Conservation (phyloP, 2,113 vertebrate species). For the Mastomys natalensis region DNA sequence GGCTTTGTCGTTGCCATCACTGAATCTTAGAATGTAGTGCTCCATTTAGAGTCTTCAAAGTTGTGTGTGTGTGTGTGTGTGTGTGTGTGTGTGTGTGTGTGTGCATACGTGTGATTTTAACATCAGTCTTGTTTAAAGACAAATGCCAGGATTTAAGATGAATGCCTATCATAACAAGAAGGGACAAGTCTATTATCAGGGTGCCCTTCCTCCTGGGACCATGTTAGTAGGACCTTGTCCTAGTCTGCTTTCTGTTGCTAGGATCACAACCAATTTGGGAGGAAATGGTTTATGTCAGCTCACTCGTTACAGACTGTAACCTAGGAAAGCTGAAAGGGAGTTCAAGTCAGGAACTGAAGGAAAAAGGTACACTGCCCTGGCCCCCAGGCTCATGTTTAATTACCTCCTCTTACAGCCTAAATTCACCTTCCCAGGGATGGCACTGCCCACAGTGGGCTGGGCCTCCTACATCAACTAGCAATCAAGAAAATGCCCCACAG, state of each 20-base stretch:
- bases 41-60: background rate
- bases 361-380: background rate
- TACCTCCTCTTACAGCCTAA: background rate
- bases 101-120: background rate
- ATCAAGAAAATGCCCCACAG: background rate
- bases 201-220: background rate
- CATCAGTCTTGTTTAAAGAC: slow-evolving; percentile 33
- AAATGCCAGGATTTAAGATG: slow-evolving; percentile 34
- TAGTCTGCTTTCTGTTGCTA: background rate
- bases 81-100: rapidly evolving
- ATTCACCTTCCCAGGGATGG: background rate
- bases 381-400: background rate
- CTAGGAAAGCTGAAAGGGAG: background rate
- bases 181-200: background rate
- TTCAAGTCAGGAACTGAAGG: background rate
- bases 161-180: slow-evolving; percentile 28
- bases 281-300: background rate
- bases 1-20: background rate
- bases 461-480: background rate
- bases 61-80: rapidly evolving
- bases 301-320: background rate
- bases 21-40: background rate
- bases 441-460: background rate
- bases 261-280: background rate
- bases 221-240: background rate